Conservation (phyloP, 2,797 vertebrate species). For the Meda fulgida region DNA sequence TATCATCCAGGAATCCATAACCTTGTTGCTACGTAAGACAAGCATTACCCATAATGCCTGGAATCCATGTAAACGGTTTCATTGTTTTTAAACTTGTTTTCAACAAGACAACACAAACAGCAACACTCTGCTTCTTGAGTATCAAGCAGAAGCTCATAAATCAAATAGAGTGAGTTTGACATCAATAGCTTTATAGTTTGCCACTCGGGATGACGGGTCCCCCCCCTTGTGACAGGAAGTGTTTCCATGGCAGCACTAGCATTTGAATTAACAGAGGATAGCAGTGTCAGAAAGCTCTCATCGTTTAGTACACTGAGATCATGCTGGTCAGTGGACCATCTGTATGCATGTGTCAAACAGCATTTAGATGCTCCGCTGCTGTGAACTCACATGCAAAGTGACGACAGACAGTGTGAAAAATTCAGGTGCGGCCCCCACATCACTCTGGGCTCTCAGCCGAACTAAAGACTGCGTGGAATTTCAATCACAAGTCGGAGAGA, state of each 20-base stretch:
- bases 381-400: slow-evolving; percentile 15
- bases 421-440: slow-evolving; percentile 36
- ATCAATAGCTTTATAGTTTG: slow-evolving; percentile 48
- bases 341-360: slow-evolving; percentile 24
- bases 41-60: not conserved
- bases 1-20: slow-evolving; percentile 27
- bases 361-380: not conserved
- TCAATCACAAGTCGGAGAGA: slow-evolving; percentile 28
- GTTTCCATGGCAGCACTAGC: slow-evolving; percentile 59
- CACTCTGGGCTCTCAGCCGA: slow-evolving; percentile 32
- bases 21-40: not conserved
- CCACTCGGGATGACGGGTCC: slow-evolving; percentile 27
- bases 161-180: slow-evolving; percentile 27
- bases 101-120: not conserved
- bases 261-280: slow-evolving; percentile 40
- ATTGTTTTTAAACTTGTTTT: not conserved
- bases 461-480: slow-evolving; percentile 39
- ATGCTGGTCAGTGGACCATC: slow-evolving; percentile 27
- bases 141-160: slow-evolving; percentile 23
- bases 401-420: slow-evolving; percentile 36
- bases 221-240: slow-evolving; percentile 40
- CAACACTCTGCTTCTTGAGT: not conserved
- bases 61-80: not conserved
- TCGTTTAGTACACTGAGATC: slow-evolving; percentile 19
- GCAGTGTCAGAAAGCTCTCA: slow-evolving; percentile 31